Percentiles rank a stretch among this genome's conserved stretches.
Conservation (phyloP, 2,797 vertebrate species). For the Micromesistius poutassou region DNA sequence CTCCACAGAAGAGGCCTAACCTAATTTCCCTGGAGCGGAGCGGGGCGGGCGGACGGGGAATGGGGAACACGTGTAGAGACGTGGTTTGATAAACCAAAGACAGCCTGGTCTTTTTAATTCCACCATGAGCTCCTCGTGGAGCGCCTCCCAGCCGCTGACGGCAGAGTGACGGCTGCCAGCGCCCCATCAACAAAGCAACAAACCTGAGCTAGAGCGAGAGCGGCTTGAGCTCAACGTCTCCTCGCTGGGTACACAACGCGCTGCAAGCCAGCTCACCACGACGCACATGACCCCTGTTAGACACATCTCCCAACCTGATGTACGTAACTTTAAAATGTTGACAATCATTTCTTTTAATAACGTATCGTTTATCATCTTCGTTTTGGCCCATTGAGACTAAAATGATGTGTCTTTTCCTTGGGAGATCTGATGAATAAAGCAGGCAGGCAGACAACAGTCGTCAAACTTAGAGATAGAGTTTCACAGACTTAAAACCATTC, state of each 20-base stretch:
- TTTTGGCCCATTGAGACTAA: neutral
- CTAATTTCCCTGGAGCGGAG: slow-evolving; percentile 56
- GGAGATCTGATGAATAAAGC: neutral
- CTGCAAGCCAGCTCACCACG: too few relatives aligned
- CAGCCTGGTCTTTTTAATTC: slow-evolving; percentile 49
- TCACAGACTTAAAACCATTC: neutral
- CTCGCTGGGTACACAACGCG: neutral
- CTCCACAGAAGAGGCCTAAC: slow-evolving; percentile 54
- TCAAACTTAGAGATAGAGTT: neutral
- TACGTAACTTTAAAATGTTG: neutral
- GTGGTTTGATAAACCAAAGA: slow-evolving; percentile 52
- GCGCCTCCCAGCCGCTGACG: slow-evolving; percentile 34
- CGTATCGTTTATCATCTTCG: neutral
- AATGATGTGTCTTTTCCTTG: neutral
- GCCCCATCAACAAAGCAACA: slow-evolving; percentile 38
- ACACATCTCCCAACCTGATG: too few relatives aligned
- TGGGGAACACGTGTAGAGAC: slow-evolving; percentile 54
- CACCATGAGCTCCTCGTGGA: slow-evolving; percentile 43
- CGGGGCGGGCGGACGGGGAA: slow-evolving; percentile 50
- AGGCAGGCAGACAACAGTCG: neutral
- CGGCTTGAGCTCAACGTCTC: slow-evolving; percentile 21
- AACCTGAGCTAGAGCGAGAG: slow-evolving; percentile 31
- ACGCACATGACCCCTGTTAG: neutral
- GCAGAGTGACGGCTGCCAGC: slow-evolving; percentile 21
- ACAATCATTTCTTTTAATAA: neutral